Evolutionary conservation across 1,140 invertebrate genomes (phyloP), one percentile per base, ranked within the genome.

Genomic region (Batillaria attramentaria): DNA sequence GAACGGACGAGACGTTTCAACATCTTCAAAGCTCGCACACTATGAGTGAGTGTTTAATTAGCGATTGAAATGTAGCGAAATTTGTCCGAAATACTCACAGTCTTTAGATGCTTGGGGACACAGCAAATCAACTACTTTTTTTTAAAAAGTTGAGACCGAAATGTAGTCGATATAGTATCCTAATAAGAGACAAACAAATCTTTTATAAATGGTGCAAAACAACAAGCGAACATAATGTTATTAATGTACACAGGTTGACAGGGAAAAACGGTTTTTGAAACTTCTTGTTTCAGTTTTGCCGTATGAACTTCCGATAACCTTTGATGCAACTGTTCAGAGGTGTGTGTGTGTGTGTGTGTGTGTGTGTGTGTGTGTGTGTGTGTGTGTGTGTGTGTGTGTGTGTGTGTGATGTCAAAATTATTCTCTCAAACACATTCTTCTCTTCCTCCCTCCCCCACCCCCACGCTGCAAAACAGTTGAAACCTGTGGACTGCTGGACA

Each of bases 401-500:
- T 74, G 35, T 54, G 28, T 10, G n/a, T 75, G 46, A 37, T 37
- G n/a, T 33, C 18, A 39, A 18, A 42, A 5, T 37, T 8, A 39
- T 70, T 5, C 4, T n/a, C n/a, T n/a, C n/a, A n/a, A n/a, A n/a
- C n/a, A n/a, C n/a, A n/a, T n/a, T n/a, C 31, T 66, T 28, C 10
- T 35, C 13, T 66, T 28, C 24, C 8, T 66, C 10, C 13, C 16
- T 28, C 62, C 31, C 62, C 16, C 33, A 66, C 35, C n/a, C n/a
- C 35, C n/a, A 66, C 13, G 62, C 10, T 8, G 8, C 16, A 41
- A 39, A 72, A 18, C 57, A 85, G 84, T 79, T 0, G 8, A 24
- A 24, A 66, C 82, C 5, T 85, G 84, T 80, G 84, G 84, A 20
- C 60, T 81, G 3, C 66, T 84, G 18, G 72, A 82, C 72, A 81